A percentile compares a stretch with the other conserved stretches of the same genome.
phyloP scores from a whole-genome alignment of 1,140 invertebrate genomes.

The Drosophila trapezifrons region DNA sequence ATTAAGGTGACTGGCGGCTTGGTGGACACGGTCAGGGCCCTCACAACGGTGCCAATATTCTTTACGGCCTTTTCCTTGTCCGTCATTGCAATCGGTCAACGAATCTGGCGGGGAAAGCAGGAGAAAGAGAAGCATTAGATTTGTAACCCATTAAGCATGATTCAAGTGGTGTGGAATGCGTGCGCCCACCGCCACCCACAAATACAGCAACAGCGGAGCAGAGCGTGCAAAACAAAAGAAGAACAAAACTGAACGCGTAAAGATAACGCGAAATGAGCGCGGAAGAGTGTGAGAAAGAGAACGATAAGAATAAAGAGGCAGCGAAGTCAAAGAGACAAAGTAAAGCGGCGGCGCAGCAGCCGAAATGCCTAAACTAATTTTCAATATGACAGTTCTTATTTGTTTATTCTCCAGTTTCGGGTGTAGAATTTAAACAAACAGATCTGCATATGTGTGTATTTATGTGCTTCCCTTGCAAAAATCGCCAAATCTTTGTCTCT shows the following conservation, averaged over 20 bases:
- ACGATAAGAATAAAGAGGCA: background rate
- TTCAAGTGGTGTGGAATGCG: slow-evolving; percentile 45
- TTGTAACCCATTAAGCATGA: slow-evolving; percentile 23
- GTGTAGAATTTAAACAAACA: background rate
- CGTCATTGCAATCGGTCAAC: slow-evolving; percentile 17
- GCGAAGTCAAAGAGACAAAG: background rate
- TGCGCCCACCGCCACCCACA: slow-evolving; percentile 22
- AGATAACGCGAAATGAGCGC: slow-evolving; percentile 14
- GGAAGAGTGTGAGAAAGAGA: slow-evolving; percentile 2
- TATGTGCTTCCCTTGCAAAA: background rate
- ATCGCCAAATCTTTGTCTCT: background rate
- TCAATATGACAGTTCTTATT: background rate
- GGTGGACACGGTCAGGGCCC: slow-evolving; percentile 65
- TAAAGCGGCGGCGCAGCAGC: slow-evolving; percentile 17
- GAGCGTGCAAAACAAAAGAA: slow-evolving; percentile 5
- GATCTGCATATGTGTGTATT: too few species aligned
- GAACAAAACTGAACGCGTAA: background rate
- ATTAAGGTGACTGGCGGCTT: slow-evolving; percentile 63
- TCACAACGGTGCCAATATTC: slow-evolving; percentile 55
- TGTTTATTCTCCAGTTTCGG: background rate
- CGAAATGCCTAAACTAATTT: background rate
- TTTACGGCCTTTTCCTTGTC: slow-evolving; percentile 29
- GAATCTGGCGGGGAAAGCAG: slow-evolving; percentile 9
- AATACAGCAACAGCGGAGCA: slow-evolving; percentile 13
- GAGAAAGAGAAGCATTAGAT: slow-evolving; percentile 8